These are phyloP conservation scores for Melanargia galathea DNA, from an alignment of 2,888 invertebrate species.

Conservation along the genomic window DNA sequence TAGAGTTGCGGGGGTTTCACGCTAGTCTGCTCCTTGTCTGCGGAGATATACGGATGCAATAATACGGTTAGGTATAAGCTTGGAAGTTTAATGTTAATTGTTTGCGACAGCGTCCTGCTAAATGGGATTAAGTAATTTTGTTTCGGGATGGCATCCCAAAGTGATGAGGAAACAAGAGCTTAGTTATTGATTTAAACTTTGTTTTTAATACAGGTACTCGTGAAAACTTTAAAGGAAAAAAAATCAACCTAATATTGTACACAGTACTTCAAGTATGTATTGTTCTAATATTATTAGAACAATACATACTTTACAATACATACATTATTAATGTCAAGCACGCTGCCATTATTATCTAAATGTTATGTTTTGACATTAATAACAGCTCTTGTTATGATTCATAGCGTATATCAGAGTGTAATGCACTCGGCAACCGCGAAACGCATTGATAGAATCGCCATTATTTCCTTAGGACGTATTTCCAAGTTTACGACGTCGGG, in stretches of 20 bases:
- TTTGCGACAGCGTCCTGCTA: conserved; percentile 38
- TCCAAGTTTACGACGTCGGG: conserved; percentile 46
- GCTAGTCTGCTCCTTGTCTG: conserved; percentile 62
- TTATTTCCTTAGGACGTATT: conserved; percentile 46
- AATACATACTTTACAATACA: too few species aligned
- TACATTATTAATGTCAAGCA: not conserved
- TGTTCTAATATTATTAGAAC: too few species aligned
- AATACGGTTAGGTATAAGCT: conserved; percentile 51
- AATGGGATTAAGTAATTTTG: conserved; percentile 27
- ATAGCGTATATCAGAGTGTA: conserved; percentile 42
- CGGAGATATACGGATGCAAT: conserved; percentile 64
- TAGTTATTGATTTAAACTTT: too few species aligned
- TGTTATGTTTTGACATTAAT: conserved; percentile 36
- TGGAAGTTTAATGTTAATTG: conserved; percentile 49
- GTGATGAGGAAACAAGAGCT: not conserved
- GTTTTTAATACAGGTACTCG: too few species aligned
- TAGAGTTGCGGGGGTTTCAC: conserved; percentile 51
- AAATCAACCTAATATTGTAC: too few species aligned
- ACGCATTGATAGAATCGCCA: conserved; percentile 46
- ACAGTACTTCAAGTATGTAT: too few species aligned
- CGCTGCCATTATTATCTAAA: conserved; percentile 16
- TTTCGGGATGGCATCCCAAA: not conserved
- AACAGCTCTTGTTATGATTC: conserved; percentile 41
- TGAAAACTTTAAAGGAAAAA: too few species aligned
- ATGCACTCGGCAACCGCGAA: conserved; percentile 45